A percentile compares a stretch with the other conserved stretches of the same genome.
Evolutionary conservation across 1,140 invertebrate species (phyloP).

Genomic region (Augochlora pura): DNA sequence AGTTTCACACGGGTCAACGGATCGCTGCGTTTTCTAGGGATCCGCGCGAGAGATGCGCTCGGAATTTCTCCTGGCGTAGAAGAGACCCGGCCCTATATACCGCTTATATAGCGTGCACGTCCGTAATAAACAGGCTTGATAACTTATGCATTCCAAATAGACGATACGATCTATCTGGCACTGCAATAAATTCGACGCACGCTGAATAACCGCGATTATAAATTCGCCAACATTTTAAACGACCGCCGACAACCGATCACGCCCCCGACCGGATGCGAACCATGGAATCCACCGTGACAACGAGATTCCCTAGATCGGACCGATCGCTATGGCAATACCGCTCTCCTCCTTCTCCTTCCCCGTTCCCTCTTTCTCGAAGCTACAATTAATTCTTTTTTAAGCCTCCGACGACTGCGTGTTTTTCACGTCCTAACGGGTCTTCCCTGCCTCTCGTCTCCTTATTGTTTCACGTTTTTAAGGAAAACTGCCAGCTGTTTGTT

Average conservation of each 20-base stretch:
- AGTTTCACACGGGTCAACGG: conserved; percentile 68
- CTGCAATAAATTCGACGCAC: conserved; percentile 57
- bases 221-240: conserved; percentile 43
- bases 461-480: too few relatives aligned
- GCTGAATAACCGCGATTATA: conserved; percentile 49
- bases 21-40: conserved; percentile 65
- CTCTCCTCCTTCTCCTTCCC: not conserved
- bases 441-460: too few relatives aligned
- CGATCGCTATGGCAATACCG: not conserved
- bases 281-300: not conserved
- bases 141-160: conserved; percentile 64
- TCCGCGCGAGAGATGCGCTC: conserved; percentile 57
- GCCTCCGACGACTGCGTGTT: too few relatives aligned
- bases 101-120: conserved; percentile 53
- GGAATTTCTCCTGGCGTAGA: conserved; percentile 43
- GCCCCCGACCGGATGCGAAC: not conserved
- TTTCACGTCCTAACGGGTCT: too few relatives aligned
- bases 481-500: too few relatives aligned
- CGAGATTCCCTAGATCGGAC: not conserved
- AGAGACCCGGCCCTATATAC: conserved; percentile 37
- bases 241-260: not conserved
- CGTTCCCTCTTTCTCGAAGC: not conserved
- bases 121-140: conserved; percentile 64
- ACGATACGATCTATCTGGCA: conserved; percentile 63
- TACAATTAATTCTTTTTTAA: too few relatives aligned